Base-by-base conservation (phyloP, 2,113 vertebrate species). In the Myiopsitta monachus region DNA sequence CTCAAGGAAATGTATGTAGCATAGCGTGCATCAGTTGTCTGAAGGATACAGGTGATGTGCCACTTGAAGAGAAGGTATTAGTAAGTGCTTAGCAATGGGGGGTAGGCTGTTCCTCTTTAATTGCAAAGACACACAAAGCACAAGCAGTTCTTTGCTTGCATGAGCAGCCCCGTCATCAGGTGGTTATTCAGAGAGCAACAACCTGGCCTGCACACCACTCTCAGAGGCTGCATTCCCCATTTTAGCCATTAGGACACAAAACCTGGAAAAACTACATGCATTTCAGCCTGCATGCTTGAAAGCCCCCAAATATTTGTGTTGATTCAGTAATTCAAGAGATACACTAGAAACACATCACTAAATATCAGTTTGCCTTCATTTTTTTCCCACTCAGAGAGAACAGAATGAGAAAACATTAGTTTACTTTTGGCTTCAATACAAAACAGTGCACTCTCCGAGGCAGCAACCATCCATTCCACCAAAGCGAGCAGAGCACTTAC, bases 341-440 rank as follows among this genome's bases (percentile, higher is more conserved):
- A 27, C 63, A 62, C 62, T 27, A 46, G 59, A 91, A 88, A 72
- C 80, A 31, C 39, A 11, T 57, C 2, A 30, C 38, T 52, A 80
- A 74, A 31, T 84, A 73, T 59, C 86, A 84, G 57, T 18, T 33
- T 13, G 86, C 73, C 62, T 77, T 93, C 31, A 8, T 51, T 79
- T 39, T 46, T 66, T 85, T 46, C 73, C n/a, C 96, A 18, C 67
- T 80, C 6, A 7, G 67, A 82, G 46, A 73, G 46, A 51, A 80
- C 67, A 76, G 91, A 83, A 87, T 80, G 88, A 94, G 83, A 95
- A 96, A 94, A 57, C 59, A 54, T 67, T 39, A 36, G 57, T 91
- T 89, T 89, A n/a, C 70, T 90, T 77, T 67, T 93, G 94, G 92
- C 91, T 70, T 63, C 52, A 2, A 17, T 31, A 89, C 83, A 91